Percentiles rank a stretch among this genome's conserved stretches.
phyloP scores from a whole-genome alignment of 2,113 vertebrate species.

The Rhynchopsitta pachyrhyncha region DNA sequence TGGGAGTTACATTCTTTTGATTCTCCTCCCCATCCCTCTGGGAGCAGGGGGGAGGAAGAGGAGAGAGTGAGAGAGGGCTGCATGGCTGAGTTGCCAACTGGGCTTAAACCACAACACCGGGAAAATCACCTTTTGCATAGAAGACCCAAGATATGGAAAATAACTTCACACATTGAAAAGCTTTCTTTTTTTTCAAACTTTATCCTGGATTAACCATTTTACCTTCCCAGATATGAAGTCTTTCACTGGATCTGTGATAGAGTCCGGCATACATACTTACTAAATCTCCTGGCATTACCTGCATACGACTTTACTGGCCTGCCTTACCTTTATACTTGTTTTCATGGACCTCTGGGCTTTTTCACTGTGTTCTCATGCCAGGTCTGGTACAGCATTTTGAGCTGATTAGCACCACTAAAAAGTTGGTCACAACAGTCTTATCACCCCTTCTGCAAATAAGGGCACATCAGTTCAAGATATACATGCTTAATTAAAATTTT shows the following conservation, averaged over 20 bases:
- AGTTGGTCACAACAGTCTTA: background rate
- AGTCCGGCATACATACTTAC: background rate
- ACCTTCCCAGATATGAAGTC: background rate
- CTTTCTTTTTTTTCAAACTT: background rate
- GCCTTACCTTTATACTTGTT: background rate
- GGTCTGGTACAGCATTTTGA: background rate
- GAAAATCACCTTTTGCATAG: background rate
- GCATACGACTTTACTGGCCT: background rate
- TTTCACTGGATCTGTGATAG: background rate
- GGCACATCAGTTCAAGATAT: background rate
- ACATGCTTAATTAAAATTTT: background rate
- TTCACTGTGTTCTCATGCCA: background rate
- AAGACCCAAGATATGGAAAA: background rate
- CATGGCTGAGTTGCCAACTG: too few relatives aligned
- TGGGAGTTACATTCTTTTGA: too few relatives aligned
- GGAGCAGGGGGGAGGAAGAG: too few relatives aligned
- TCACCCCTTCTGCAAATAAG: background rate
- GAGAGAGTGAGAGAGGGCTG: too few relatives aligned
- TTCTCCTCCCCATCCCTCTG: too few relatives aligned
- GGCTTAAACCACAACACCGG: too few relatives aligned
- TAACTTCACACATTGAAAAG: background rate
- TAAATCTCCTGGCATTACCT: background rate
- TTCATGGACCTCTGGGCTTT: background rate
- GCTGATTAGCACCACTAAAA: background rate
- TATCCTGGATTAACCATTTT: background rate